phyloP scores from a whole-genome alignment of 2,888 invertebrate genomes.

The Cheilosia soror region DNA sequence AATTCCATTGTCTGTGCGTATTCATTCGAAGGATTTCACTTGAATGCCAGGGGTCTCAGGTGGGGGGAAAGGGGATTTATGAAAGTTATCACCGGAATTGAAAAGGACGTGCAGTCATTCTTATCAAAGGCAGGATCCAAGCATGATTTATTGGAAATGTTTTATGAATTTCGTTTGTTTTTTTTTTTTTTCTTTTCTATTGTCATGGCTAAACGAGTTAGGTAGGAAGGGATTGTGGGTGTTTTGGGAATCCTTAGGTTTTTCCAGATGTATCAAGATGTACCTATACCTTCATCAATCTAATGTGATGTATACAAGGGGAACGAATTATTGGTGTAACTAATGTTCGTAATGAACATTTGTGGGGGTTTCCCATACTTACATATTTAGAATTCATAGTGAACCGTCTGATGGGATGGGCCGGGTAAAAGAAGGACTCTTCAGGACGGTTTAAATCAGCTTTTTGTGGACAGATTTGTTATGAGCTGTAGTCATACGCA shows the following conservation, averaged over 20 bases:
- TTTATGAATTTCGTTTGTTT: constrained; percentile 54
- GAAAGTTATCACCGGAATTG: constrained; percentile 72
- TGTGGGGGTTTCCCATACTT: too few species aligned
- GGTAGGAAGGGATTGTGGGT: neutral
- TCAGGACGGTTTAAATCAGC: too few species aligned
- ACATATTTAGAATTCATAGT: too few species aligned
- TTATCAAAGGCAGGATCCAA: constrained; percentile 62
- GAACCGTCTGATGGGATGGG: too few species aligned
- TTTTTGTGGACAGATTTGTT: too few species aligned
- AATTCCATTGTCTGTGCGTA: constrained; percentile 71
- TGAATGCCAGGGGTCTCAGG: neutral
- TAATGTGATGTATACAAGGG: too few species aligned
- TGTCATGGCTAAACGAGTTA: neutral
- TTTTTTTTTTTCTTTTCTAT: neutral
- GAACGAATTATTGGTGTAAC: too few species aligned
- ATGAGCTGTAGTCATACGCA: too few species aligned
- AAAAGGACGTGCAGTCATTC: constrained; percentile 70
- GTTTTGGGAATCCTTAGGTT: neutral
- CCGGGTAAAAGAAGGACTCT: too few species aligned
- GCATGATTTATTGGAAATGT: constrained; percentile 70
- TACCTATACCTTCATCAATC: too few species aligned
- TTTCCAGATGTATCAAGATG: too few species aligned
- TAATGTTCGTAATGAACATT: too few species aligned
- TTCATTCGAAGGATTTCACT: constrained; percentile 68
- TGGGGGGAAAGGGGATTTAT: constrained; percentile 40